Evolutionary conservation across 1,140 invertebrate species (phyloP).

Genomic region (Drosophila pandora): DNA sequence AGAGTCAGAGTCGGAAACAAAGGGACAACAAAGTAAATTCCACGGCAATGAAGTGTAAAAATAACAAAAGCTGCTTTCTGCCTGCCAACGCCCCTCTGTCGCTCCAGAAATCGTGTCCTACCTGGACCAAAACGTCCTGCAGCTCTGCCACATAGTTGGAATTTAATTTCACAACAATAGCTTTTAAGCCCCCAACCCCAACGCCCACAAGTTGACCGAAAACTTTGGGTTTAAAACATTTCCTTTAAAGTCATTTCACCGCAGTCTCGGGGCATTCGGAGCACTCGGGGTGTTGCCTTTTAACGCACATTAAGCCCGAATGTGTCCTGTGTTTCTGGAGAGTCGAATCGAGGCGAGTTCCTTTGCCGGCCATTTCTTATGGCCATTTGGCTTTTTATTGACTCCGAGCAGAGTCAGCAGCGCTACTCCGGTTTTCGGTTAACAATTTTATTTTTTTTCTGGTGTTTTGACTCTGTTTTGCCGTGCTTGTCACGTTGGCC

Average conservation of each 20-base stretch:
- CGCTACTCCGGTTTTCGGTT: constrained; percentile 30
- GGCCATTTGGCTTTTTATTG: constrained; percentile 64
- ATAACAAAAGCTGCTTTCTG: constrained; percentile 63
- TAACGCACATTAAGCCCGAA: constrained; percentile 60
- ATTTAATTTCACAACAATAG: constrained; percentile 65
- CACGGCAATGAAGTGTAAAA: constrained; percentile 67
- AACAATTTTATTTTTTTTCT: constrained; percentile 19
- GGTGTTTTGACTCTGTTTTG: constrained; percentile 12
- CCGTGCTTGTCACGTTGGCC: constrained; percentile 44
- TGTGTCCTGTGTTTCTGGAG: constrained; percentile 36
- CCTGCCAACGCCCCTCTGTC: background rate
- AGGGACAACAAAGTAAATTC: constrained; percentile 64
- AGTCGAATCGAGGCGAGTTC: constrained; percentile 19
- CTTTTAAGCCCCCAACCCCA: constrained; percentile 23
- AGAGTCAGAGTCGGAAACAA: constrained; percentile 45
- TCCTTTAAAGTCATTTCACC: constrained; percentile 51
- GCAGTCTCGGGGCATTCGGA: background rate
- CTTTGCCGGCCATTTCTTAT: constrained; percentile 52
- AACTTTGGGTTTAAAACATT: constrained; percentile 57
- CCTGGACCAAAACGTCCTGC: constrained; percentile 31
- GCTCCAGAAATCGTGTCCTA: constrained; percentile 7
- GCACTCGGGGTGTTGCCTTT: constrained; percentile 34
- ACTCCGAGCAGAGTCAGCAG: constrained; percentile 17
- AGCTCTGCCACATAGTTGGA: constrained; percentile 51
- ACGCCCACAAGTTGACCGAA: constrained; percentile 45